Evolutionary conservation across 1,140 invertebrate genomes (phyloP).

Genomic region (Heliconius eleuchia): DNA sequence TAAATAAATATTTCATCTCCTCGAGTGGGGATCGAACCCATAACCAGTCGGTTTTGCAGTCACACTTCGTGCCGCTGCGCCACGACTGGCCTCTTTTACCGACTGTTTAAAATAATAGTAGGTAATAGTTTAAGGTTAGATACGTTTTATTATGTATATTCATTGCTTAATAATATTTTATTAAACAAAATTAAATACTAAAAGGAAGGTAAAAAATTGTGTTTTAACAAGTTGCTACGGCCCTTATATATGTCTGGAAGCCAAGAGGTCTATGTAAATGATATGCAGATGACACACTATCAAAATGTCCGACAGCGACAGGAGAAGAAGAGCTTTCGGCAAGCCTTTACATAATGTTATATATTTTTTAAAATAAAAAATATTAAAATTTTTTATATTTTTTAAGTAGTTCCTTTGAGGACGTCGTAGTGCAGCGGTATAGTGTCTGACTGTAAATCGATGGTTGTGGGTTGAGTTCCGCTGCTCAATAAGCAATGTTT

Average conservation of each 20-base stretch:
- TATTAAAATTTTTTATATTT: too few species aligned
- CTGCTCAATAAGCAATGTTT: too few species aligned
- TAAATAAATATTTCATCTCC: too few species aligned
- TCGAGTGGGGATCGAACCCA: too few species aligned
- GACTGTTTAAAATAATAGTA: too few species aligned
- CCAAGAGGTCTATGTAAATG: slow-evolving; percentile 19
- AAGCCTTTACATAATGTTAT: background rate
- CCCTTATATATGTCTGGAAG: slow-evolving; percentile 16
- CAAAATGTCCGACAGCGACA: slow-evolving; percentile 13
- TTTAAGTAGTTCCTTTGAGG: background rate
- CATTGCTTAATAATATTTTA: background rate
- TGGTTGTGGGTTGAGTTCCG: too few species aligned
- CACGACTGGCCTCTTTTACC: too few species aligned
- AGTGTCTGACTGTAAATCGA: too few species aligned
- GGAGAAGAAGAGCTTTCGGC: background rate
- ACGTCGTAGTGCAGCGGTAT: too few species aligned
- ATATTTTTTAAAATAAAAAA: background rate
- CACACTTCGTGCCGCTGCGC: too few species aligned
- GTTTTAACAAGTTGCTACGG: background rate
- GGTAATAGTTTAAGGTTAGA: too few species aligned
- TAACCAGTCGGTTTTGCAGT: too few species aligned
- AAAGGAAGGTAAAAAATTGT: background rate
- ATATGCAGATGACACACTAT: slow-evolving; percentile 19
- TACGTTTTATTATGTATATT: background rate
- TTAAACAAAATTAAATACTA: background rate